Percentiles rank a stretch among this genome's conserved stretches.
These are phyloP conservation scores for Oscheius sp. DNA, from an alignment of 2,888 invertebrate genomes.

Conservation along the genomic window DNA sequence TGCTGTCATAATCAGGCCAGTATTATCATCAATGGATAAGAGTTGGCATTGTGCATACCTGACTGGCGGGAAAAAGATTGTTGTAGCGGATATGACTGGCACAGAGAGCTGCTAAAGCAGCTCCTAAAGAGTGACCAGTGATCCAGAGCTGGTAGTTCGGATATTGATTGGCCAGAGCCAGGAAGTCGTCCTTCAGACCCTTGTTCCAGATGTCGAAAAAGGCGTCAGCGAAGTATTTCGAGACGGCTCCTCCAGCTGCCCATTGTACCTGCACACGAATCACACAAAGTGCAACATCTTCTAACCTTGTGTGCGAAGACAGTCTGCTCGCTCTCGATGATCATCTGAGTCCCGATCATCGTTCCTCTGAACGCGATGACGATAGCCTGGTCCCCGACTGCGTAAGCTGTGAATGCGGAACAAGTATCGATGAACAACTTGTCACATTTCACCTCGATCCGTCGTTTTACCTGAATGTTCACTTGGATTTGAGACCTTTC, in stretches of 20 bases:
- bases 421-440: slow-evolving; percentile 38
- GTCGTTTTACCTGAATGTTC: slow-evolving; percentile 28
- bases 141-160: slow-evolving; percentile 57
- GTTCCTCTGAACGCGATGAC: slow-evolving; percentile 49
- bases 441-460: slow-evolving; percentile 30
- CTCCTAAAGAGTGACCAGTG: slow-evolving; percentile 61
- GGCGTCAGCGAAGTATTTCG: slow-evolving; percentile 59
- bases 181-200: slow-evolving; percentile 58
- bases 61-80: slow-evolving; percentile 27
- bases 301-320: slow-evolving; percentile 41
- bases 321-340: slow-evolving; percentile 49
- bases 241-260: slow-evolving; percentile 59
- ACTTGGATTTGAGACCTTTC: background rate
- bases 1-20: no score
- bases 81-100: slow-evolving; percentile 42
- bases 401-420: slow-evolving; percentile 52
- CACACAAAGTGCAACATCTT: slow-evolving; percentile 2
- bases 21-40: no score
- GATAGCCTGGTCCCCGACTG: slow-evolving; percentile 52
- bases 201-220: slow-evolving; percentile 58
- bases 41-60: slow-evolving; percentile 29
- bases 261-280: slow-evolving; percentile 45
- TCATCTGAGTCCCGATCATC: slow-evolving; percentile 42
- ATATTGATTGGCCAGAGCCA: slow-evolving; percentile 47
- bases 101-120: slow-evolving; percentile 61